Evolutionary conservation across 2,888 invertebrate species (phyloP).

Genomic region (Melinaea marsaeus): DNA sequence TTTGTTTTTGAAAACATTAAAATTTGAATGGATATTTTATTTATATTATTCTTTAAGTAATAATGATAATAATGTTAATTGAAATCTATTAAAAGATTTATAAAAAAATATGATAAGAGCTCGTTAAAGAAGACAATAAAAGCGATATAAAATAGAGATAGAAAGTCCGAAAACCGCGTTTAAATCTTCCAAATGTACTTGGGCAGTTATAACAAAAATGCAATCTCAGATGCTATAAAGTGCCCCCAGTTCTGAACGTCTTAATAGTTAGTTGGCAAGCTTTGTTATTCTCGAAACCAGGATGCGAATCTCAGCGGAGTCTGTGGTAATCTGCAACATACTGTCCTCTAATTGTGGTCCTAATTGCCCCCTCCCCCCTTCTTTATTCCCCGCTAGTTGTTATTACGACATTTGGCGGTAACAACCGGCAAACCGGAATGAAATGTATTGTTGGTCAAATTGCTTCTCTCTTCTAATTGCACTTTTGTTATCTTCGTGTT

Average conservation of each 20-base stretch:
- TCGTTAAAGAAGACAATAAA: too few relatives aligned
- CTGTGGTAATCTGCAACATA: constrained; percentile 73
- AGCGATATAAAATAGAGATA: too few relatives aligned
- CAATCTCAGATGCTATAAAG: constrained; percentile 17
- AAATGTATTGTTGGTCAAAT: constrained; percentile 27
- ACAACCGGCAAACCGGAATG: constrained; percentile 30
- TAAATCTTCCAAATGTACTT: constrained; percentile 2
- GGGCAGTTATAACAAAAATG: constrained; percentile 10
- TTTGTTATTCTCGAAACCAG: constrained; percentile 61
- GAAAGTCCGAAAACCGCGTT: too few relatives aligned
- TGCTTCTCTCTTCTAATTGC: constrained; percentile 11
- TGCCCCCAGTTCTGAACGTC: constrained; percentile 50
- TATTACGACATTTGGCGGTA: constrained; percentile 36
- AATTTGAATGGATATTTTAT: not conserved
- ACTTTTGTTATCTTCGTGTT: constrained; percentile 6
- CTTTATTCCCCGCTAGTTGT: constrained; percentile 34
- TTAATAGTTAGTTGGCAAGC: constrained; percentile 73
- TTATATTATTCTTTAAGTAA: not conserved
- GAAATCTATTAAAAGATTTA: too few relatives aligned
- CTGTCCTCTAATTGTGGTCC: constrained; percentile 76
- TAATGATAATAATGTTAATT: too few relatives aligned
- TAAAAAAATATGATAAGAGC: too few relatives aligned
- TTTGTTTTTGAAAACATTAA: not conserved
- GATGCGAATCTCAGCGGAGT: constrained; percentile 62
- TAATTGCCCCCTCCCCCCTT: constrained; percentile 65